Percentiles rank a stretch among this genome's conserved stretches.
Conservation (phyloP, 2,797 vertebrate species). For the Sebastes trivittatus region DNA sequence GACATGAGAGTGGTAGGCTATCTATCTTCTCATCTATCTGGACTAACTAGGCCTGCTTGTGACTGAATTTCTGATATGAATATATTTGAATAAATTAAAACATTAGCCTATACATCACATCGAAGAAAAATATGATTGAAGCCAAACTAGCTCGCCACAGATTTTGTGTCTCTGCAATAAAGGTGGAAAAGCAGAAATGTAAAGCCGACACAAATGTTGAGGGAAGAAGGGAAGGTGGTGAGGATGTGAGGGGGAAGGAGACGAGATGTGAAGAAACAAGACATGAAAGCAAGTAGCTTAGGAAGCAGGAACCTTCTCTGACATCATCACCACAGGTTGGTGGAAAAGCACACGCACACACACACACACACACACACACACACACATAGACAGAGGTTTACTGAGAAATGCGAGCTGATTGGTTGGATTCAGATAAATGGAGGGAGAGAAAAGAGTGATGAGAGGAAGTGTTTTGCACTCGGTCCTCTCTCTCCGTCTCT, state of each 20-base stretch:
- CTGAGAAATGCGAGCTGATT: slow-evolving; percentile 31
- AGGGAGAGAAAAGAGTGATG: slow-evolving; percentile 37
- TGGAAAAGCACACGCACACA: not conserved
- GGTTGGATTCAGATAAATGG: slow-evolving; percentile 50
- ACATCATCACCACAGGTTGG: slow-evolving; percentile 37
- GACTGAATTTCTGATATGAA: not conserved
- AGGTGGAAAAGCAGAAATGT: not conserved
- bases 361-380: not conserved
- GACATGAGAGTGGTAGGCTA: not conserved
- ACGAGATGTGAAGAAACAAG: not conserved
- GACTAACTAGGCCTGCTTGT: not conserved
- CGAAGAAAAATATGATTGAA: not conserved
- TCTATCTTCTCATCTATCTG: not conserved
- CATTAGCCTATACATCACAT: not conserved
- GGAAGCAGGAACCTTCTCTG: slow-evolving; percentile 28
- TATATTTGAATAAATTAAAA: not conserved
- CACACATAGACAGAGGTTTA: slow-evolving; percentile 9
- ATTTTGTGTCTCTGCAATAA: too few relatives aligned
- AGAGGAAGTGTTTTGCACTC: slow-evolving; percentile 47
- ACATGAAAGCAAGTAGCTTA: not conserved
- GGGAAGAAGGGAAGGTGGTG: not conserved
- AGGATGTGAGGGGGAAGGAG: not conserved
- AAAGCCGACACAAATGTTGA: not conserved
- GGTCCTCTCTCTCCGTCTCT: slow-evolving; percentile 26
- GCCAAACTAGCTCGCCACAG: not conserved